These are phyloP conservation scores for Conistra vaccinii DNA, from an alignment of 2,888 invertebrate species.

Conservation along the genomic window DNA sequence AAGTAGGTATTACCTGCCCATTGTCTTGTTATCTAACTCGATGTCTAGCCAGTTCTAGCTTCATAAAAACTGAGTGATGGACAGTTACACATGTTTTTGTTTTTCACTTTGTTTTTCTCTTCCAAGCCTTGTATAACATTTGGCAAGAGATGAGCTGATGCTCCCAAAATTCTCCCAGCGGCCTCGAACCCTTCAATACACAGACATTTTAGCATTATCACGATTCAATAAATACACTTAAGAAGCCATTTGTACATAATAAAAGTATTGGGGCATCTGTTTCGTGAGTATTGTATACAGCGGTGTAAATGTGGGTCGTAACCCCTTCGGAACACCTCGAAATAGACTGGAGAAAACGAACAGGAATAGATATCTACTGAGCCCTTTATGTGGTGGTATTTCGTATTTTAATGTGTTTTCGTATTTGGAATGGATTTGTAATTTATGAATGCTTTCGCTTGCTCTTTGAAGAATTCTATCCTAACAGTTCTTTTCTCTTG, in stretches of 20 bases:
- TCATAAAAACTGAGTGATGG: constrained; percentile 37
- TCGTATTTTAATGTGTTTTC: constrained; percentile 27
- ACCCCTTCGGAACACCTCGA: constrained; percentile 69
- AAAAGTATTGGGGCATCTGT: constrained; percentile 80
- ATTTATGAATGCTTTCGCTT: constrained; percentile 23
- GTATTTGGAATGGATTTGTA: constrained; percentile 25
- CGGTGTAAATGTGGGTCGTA: constrained; percentile 69
- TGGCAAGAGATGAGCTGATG: constrained; percentile 42
- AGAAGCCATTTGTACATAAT: constrained; percentile 78
- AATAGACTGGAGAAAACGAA: constrained; percentile 66
- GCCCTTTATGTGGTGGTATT: constrained; percentile 31
- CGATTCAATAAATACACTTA: constrained; percentile 62
- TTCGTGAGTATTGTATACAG: constrained; percentile 69
- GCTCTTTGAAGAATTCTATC: constrained; percentile 8
- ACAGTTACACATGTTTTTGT: constrained; percentile 50
- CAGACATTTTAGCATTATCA: constrained; percentile 64
- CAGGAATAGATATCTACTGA: constrained; percentile 53
- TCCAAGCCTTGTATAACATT: constrained; percentile 53
- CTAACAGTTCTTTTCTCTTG: constrained; percentile 70
- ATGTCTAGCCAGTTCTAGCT: constrained; percentile 21
- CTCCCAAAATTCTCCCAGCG: constrained; percentile 29
- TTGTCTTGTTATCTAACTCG: constrained; percentile 38
- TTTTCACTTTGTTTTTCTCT: constrained; percentile 29
- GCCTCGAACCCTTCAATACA: constrained; percentile 40
- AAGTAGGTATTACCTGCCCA: neutral